Conservation (phyloP, 2,797 vertebrate genomes). For the Artibeus lituratus region DNA sequence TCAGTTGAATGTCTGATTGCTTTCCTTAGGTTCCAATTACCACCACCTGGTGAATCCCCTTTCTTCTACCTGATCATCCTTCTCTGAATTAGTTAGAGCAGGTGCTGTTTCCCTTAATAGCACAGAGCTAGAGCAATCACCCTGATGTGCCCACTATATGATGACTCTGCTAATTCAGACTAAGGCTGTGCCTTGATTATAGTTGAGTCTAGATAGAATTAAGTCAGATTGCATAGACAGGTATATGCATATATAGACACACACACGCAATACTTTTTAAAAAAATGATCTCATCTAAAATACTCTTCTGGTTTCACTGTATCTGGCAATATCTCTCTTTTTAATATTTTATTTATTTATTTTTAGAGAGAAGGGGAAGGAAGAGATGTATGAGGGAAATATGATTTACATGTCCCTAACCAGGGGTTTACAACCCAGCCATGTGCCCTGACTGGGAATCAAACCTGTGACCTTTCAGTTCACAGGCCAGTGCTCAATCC, state of each 20-base stretch:
- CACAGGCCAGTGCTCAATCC: background rate
- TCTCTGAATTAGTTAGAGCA: conserved; percentile 3
- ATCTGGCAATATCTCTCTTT: background rate
- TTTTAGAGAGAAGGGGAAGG: background rate
- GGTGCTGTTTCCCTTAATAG: conserved; percentile 30
- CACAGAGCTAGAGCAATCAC: conserved; percentile 16
- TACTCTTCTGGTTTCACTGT: background rate
- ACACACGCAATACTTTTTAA: background rate
- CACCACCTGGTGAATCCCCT: background rate
- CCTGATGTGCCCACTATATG: background rate
- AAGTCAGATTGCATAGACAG: conserved; percentile 1
- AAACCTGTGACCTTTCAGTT: background rate
- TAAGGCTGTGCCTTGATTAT: conserved; percentile 47
- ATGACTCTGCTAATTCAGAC: background rate
- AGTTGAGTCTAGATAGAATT: conserved; percentile 36
- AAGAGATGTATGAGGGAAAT: background rate
- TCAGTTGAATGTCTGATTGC: background rate
- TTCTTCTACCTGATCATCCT: background rate
- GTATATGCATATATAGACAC: background rate
- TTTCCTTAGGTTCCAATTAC: background rate
- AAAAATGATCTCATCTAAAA: background rate
- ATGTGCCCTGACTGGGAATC: background rate
- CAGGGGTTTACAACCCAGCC: background rate
- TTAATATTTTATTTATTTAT: background rate
- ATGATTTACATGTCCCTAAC: background rate